These are phyloP conservation scores for Tautogolabrus adspersus DNA, from an alignment of 2,113 vertebrate species.

Conservation along the genomic window DNA sequence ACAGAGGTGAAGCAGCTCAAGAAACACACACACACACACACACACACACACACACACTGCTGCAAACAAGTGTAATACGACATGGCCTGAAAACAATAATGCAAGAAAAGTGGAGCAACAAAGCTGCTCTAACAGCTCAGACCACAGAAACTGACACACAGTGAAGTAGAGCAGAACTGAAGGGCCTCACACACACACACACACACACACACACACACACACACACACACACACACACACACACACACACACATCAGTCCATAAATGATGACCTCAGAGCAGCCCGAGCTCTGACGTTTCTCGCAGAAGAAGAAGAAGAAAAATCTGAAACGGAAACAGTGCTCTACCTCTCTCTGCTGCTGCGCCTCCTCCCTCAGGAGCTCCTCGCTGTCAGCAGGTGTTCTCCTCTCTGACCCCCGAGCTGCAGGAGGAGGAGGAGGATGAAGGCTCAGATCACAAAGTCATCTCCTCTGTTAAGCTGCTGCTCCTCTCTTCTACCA, in stretches of 20 bases:
- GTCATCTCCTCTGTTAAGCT: constrained; percentile 27
- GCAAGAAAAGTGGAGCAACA: constrained; percentile 39
- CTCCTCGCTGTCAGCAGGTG: constrained; percentile 69
- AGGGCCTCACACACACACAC: constrained; percentile 1
- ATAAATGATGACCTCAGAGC: constrained; percentile 26
- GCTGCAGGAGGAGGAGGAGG: constrained; percentile 11
- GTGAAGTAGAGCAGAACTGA: constrained; percentile 66
- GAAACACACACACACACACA: constrained; percentile 2
- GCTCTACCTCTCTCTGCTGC: constrained; percentile 51
- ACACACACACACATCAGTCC: constrained; percentile 18
- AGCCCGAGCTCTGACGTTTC: not conserved
- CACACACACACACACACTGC: not conserved
- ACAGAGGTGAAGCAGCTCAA: constrained; percentile 10
- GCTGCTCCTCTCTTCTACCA: constrained; percentile 7
- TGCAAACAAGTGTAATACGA: constrained; percentile 38
- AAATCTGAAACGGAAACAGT: not conserved
- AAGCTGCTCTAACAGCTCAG: constrained; percentile 51
- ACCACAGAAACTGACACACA: constrained; percentile 45
- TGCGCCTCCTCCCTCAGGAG: constrained; percentile 51
- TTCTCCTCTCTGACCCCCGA: constrained; percentile 50
- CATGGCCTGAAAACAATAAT: constrained; percentile 40
- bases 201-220: constrained; percentile 1
- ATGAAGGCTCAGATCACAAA: constrained; percentile 13
- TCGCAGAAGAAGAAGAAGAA: not conserved
- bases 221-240: constrained; percentile 25